A percentile compares a stretch with the other conserved stretches of the same genome.
phyloP scores from a whole-genome alignment of 2,113 vertebrate genomes.

The Sapajus apella region DNA sequence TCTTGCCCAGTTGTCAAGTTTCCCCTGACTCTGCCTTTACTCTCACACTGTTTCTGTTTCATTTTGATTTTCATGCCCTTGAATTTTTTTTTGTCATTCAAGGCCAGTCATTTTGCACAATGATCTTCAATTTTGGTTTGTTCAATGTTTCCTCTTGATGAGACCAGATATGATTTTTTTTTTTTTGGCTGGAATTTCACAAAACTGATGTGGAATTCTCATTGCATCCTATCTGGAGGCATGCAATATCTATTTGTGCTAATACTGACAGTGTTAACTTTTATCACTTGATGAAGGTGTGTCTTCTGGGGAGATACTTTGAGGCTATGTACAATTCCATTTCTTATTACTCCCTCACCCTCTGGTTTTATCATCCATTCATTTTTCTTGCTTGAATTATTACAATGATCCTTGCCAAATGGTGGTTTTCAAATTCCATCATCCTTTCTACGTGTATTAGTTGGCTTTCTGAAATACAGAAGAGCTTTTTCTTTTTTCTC shows the following conservation, averaged over 20 bases:
- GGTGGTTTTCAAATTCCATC: slow-evolving; percentile 5
- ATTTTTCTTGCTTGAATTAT: slow-evolving; percentile 53
- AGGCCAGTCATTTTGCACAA: neutral
- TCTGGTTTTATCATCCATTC: neutral
- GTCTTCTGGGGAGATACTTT: neutral
- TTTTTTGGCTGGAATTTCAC: neutral
- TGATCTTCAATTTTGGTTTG: neutral
- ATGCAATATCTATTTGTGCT: neutral
- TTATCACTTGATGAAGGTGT: neutral
- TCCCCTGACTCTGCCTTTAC: neutral
- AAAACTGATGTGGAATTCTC: neutral
- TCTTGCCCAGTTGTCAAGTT: neutral
- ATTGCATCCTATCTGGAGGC: neutral
- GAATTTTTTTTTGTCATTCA: neutral
- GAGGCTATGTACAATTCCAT: neutral
- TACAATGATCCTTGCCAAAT: neutral
- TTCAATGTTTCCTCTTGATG: slow-evolving; percentile 2
- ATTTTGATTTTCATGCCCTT: neutral
- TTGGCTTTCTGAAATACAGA: slow-evolving; percentile 5
- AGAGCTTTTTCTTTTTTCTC: neutral
- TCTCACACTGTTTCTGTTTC: neutral
- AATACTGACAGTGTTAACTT: neutral
- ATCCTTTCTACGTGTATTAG: neutral
- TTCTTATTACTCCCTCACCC: neutral
- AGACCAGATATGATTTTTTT: neutral